Conservation (phyloP, 2,113 vertebrate genomes). For the Lamprologus callipterus region DNA sequence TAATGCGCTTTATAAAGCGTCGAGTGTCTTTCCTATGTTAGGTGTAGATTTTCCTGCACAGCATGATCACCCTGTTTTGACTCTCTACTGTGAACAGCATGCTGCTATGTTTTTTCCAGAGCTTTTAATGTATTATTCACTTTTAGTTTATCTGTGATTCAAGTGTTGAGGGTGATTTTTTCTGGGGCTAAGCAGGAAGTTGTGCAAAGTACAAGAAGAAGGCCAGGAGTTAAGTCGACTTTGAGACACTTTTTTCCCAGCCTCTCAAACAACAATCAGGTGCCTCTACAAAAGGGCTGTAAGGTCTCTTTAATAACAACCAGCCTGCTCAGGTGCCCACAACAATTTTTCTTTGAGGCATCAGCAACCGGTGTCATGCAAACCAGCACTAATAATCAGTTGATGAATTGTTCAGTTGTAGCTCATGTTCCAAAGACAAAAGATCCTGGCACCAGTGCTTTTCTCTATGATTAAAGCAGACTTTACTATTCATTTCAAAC, state of each 20-base stretch:
- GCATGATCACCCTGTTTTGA: neutral
- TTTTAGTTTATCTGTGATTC: neutral
- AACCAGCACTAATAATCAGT: slow-evolving; percentile 46
- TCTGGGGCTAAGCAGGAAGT: neutral
- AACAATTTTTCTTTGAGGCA: slow-evolving; percentile 1
- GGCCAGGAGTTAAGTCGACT: slow-evolving; percentile 18
- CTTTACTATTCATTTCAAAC: slow-evolving; percentile 38
- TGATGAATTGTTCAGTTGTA: slow-evolving; percentile 48
- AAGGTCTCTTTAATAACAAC: slow-evolving; percentile 41
- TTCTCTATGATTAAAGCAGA: slow-evolving; percentile 32
- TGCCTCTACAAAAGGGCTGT: neutral
- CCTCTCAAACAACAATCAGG: slow-evolving; percentile 10
- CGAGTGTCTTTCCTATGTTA: neutral
- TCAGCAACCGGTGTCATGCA: slow-evolving; percentile 20
- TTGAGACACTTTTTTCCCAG: neutral
- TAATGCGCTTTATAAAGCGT: neutral
- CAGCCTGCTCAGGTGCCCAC: slow-evolving; percentile 40
- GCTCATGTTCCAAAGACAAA: slow-evolving; percentile 32
- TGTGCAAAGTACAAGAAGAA: neutral
- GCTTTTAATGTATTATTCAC: slow-evolving; percentile 16
- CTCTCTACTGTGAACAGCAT: neutral
- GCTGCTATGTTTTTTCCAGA: neutral
- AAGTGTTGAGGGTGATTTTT: slow-evolving; percentile 15
- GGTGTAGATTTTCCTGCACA: neutral
- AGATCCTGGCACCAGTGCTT: neutral